phyloP scores from a whole-genome alignment of 2,888 invertebrate genomes.

The Podabrus alpinus region DNA sequence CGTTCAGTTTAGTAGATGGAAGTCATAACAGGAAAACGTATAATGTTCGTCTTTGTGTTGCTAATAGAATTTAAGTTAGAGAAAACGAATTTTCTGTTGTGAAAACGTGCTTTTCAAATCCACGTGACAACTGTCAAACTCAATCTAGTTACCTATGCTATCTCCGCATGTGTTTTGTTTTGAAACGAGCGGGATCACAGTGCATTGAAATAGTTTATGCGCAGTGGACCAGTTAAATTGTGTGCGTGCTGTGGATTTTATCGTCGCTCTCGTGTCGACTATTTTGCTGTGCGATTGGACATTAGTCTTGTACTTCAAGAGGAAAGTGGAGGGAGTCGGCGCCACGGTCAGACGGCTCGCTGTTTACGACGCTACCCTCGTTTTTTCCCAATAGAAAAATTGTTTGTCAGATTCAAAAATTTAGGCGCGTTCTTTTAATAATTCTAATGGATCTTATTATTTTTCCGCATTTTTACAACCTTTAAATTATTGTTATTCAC shows the following conservation, averaged over 20 bases:
- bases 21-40: background rate
- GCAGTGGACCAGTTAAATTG: conserved; percentile 48
- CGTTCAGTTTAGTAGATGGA: background rate
- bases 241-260: conserved; percentile 21
- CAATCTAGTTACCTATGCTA: conserved; percentile 56
- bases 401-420: conserved; percentile 18
- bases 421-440: conserved; percentile 12
- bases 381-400: conserved; percentile 20
- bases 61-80: conserved; percentile 3
- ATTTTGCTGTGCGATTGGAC: conserved; percentile 48
- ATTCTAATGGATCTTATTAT: background rate
- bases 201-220: conserved; percentile 57
- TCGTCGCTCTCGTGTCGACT: conserved; percentile 32
- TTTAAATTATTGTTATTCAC: background rate
- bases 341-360: conserved; percentile 51
- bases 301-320: conserved; percentile 54
- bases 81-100: conserved; percentile 15
- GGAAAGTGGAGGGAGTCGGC: conserved; percentile 48
- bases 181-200: conserved; percentile 57
- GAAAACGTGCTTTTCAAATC: conserved; percentile 32
- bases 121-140: conserved; percentile 57
- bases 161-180: conserved; percentile 58
- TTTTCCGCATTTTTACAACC: background rate
- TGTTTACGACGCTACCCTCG: conserved; percentile 47
- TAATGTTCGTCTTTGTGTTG: background rate